Evolutionary conservation across 2,888 invertebrate species (phyloP).

Genomic region (Meandrusa payeni): DNA sequence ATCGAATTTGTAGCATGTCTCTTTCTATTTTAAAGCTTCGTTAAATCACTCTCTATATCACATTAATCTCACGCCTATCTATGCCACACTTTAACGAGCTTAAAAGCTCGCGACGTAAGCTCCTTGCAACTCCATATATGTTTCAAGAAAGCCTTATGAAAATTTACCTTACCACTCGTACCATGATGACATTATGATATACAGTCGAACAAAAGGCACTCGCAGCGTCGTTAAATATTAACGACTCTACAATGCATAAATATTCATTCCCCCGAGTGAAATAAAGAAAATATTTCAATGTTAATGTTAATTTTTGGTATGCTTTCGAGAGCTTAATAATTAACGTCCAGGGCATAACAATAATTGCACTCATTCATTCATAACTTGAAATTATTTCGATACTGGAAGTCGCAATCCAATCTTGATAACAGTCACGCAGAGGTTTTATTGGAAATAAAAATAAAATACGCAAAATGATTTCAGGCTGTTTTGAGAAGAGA

Average conservation of each 20-base stretch:
- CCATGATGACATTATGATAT: conserved; percentile 1
- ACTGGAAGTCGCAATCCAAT: background rate
- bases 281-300: conserved; percentile 17
- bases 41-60: conserved; percentile 17
- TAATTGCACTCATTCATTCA: conserved; percentile 5
- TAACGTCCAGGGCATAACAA: conserved; percentile 2
- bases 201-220: conserved; percentile 1
- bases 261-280: conserved; percentile 9
- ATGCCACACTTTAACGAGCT: conserved; percentile 21
- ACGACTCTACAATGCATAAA: background rate
- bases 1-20: background rate
- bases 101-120: conserved; percentile 14
- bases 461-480: conserved; percentile 1
- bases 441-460: conserved; percentile 9
- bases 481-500: conserved; percentile 13
- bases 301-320: conserved; percentile 11
- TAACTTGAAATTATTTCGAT: conserved; percentile 1
- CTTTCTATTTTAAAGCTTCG: conserved; percentile 14
- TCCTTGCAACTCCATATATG: conserved; percentile 11
- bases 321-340: conserved; percentile 7
- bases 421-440: conserved; percentile 2
- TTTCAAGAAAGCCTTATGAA: background rate
- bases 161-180: background rate
- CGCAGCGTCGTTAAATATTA: conserved; percentile 5
- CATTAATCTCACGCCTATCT: conserved; percentile 20